Base-by-base conservation (phyloP, 1,140 invertebrate species). In the Hydropsyche tenuis region DNA sequence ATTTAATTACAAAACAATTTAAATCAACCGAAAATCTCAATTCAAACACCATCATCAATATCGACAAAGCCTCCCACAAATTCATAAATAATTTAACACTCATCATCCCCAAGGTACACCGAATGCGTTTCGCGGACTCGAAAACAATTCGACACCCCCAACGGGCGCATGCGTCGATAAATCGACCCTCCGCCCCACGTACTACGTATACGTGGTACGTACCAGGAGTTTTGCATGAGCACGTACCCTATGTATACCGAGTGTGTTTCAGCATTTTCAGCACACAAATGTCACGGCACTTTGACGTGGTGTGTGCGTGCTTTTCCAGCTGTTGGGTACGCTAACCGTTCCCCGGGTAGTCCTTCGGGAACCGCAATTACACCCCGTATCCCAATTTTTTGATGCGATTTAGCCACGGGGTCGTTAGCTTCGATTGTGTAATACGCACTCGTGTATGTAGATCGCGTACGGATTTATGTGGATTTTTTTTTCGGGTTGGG, bases 151-250 rank as follows among this genome's bases (percentile, higher is more conserved):
- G 30, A 6, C 6, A 18, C n/a, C 27, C 25, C 25, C 27, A 51
- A 22, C 18, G 16, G 51, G 70, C 75, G 75, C 75, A 73, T 71
- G 75, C 75, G 72, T 68, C 68, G 60, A 76, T 73, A 76, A 76
- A 76, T 76, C 75, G 75, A 76, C 75, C 75, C 60, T 62, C 51
- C 18, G 23, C 23, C 25, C 12, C 12, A 60, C 56, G 23, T 23
- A 53, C 48, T 4, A 37, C 30, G 30, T 37, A 37, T 37, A 37
- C 30, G 30, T 37, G 9, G 9, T 37, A 37, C 30, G 30, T 37
- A 37, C 3, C 3, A 4, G 30, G 30, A 37, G 30, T 37, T 37
- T 37, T 25, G 56, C 66, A 25, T 48, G 66, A 9, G 12, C 51
- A 42, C 30, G 30, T 37, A 4, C 9, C 30, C 3, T 37, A 37